Percentiles rank a stretch among this genome's conserved stretches.
These are phyloP conservation scores for Trichoplusia ni DNA, from an alignment of 1,140 invertebrate species.

Conservation along the genomic window DNA sequence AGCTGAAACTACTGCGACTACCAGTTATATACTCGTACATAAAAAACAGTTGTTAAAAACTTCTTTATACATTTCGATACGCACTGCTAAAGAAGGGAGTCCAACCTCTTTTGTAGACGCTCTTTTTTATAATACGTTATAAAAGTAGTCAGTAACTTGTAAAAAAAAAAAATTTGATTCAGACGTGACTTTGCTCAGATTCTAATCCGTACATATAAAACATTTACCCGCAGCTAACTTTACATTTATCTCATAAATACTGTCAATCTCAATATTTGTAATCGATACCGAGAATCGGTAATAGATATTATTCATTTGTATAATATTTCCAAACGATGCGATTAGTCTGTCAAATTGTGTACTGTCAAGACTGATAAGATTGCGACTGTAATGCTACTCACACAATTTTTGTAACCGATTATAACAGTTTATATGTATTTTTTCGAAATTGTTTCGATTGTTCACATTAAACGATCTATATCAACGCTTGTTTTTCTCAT, in stretches of 20 bases:
- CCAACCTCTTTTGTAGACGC: too few species aligned
- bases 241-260: neutral
- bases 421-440: conserved; percentile 62
- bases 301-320: too few species aligned
- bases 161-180: neutral
- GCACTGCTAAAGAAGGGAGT: too few species aligned
- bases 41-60: too few species aligned
- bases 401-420: conserved; percentile 51
- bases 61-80: too few species aligned
- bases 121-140: too few species aligned
- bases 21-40: too few species aligned
- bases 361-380: conserved; percentile 61
- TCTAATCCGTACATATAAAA: neutral
- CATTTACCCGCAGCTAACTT: neutral
- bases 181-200: conserved; percentile 4
- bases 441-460: conserved; percentile 66
- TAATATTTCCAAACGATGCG: conserved; percentile 27
- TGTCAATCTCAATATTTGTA: conserved; percentile 7
- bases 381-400: conserved; percentile 51
- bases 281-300: too few species aligned
- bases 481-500: conserved; percentile 26
- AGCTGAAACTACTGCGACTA: too few species aligned
- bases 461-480: conserved; percentile 66
- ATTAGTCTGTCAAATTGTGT: conserved; percentile 65
- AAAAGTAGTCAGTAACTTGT: too few species aligned